phyloP scores from a whole-genome alignment of 2,797 vertebrate genomes.

The Odontamblyopus rebecca region DNA sequence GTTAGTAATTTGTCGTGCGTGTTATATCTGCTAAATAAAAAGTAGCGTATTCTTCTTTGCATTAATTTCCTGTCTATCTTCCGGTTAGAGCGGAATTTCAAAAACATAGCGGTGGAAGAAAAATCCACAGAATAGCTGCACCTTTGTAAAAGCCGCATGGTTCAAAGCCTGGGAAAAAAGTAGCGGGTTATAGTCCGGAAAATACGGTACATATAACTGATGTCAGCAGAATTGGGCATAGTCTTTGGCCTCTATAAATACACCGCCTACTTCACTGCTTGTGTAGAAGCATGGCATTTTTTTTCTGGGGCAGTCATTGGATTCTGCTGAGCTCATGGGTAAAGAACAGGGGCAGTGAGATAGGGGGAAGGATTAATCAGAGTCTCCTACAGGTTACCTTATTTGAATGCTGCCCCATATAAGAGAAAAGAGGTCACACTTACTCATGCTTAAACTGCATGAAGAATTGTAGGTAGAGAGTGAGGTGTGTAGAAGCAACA shows the following conservation, averaged over 20 bases:
- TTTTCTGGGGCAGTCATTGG: conserved; percentile 15
- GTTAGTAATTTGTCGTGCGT: too few relatives aligned
- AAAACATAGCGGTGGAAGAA: too few relatives aligned
- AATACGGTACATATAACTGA: neutral
- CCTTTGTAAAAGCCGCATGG: too few relatives aligned
- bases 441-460: conserved; percentile 44
- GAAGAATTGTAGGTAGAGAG: conserved; percentile 48
- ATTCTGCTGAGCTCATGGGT: conserved; percentile 26
- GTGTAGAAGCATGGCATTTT: neutral
- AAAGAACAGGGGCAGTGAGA: conserved; percentile 17
- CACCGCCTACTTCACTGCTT: neutral
- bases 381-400: conserved; percentile 36
- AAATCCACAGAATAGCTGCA: too few relatives aligned
- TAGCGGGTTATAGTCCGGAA: too few relatives aligned
- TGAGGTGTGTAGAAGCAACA: conserved; percentile 20
- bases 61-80: too few relatives aligned
- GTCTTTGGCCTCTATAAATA: neutral
- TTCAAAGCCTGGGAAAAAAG: too few relatives aligned
- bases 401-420: conserved; percentile 49
- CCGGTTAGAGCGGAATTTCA: too few relatives aligned
- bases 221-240: neutral
- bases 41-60: too few relatives aligned
- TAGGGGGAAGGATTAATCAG: conserved; percentile 38
- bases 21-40: too few relatives aligned
- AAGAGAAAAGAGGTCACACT: conserved; percentile 49